A percentile compares a stretch with the other conserved stretches of the same genome.
Evolutionary conservation across 2,113 vertebrate species (phyloP).

Genomic region (Grammomys dolichurus): DNA sequence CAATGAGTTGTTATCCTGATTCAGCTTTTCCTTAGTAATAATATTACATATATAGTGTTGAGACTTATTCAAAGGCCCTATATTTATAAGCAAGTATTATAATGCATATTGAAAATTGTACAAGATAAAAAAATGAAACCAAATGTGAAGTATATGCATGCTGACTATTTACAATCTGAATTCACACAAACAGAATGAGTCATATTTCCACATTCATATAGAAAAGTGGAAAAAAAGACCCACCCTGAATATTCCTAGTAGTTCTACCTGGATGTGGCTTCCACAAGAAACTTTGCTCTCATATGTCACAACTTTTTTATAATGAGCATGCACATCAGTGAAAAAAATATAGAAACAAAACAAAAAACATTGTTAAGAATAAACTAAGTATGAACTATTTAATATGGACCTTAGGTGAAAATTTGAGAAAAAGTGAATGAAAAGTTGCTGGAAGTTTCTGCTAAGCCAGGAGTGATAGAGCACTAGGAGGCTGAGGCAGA

Average conservation of each 20-base stretch:
- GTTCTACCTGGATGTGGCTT: background rate
- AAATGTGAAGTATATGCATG: background rate
- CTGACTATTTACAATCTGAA: background rate
- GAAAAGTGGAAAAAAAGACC: background rate
- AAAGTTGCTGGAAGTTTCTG: background rate
- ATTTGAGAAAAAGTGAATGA: background rate
- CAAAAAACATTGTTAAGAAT: background rate
- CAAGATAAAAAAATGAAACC: background rate
- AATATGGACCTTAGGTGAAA: background rate
- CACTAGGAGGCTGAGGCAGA: background rate
- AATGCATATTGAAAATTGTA: background rate
- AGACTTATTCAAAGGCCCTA: background rate
- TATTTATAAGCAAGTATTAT: background rate
- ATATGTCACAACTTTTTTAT: background rate
- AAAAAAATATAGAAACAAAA: background rate
- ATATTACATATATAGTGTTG: background rate
- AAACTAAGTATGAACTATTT: background rate
- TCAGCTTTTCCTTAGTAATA: background rate
- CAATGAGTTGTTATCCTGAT: background rate
- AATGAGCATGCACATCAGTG: background rate
- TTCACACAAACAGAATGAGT: background rate
- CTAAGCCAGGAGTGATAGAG: background rate
- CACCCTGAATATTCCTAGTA: background rate
- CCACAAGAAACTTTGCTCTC: background rate
- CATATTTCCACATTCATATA: background rate